Evolutionary conservation across 2,888 invertebrate genomes (phyloP).

Genomic region (Neoaliturus tenellus): DNA sequence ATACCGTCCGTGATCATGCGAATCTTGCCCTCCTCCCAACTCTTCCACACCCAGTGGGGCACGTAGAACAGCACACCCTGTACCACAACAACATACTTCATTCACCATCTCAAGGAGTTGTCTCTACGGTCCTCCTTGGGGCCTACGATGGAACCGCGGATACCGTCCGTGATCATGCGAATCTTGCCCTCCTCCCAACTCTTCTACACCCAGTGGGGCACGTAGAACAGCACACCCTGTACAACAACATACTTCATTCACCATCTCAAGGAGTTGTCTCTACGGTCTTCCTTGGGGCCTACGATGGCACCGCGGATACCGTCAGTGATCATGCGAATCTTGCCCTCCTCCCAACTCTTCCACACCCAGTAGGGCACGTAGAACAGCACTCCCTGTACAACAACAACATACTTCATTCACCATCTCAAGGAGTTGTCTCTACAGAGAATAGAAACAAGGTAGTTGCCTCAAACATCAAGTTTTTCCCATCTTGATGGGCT

Average conservation of each 20-base stretch:
- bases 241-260: too few relatives aligned
- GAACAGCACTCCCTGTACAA: slow-evolving; percentile 86
- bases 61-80: slow-evolving; percentile 91
- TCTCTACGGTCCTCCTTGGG: slow-evolving; percentile 83
- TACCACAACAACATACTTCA: too few relatives aligned
- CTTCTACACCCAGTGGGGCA: slow-evolving; percentile 96
- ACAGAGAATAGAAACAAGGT: too few relatives aligned
- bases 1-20: slow-evolving; percentile 93
- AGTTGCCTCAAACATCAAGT: too few relatives aligned
- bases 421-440: too few relatives aligned
- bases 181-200: slow-evolving; percentile 94
- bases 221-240: slow-evolving; percentile 90
- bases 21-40: slow-evolving; percentile 93
- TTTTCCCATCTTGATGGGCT: too few relatives aligned
- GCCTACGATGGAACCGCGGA: slow-evolving; percentile 84
- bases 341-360: slow-evolving; percentile 95
- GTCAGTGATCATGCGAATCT: slow-evolving; percentile 91
- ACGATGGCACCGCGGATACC: slow-evolving; percentile 87
- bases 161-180: slow-evolving; percentile 91
- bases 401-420: too few relatives aligned
- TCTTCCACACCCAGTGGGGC: slow-evolving; percentile 96
- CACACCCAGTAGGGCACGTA: slow-evolving; percentile 94
- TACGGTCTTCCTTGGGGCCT: slow-evolving; percentile 82
- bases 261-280: too few relatives aligned
- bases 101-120: too few relatives aligned